phyloP scores from a whole-genome alignment of 2,888 invertebrate genomes.

The Calameuta pallipes region DNA sequence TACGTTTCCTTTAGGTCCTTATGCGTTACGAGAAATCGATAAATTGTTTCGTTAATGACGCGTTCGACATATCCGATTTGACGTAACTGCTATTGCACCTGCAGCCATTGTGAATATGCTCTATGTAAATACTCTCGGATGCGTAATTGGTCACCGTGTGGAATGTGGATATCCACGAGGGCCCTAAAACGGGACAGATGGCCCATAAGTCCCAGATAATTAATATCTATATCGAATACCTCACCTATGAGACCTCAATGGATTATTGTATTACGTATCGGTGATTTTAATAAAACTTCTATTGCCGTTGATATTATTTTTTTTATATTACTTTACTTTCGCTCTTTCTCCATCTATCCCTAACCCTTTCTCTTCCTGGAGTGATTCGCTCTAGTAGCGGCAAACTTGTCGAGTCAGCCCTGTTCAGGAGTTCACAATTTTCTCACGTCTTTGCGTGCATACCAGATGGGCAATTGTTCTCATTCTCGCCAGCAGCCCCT shows the following conservation, averaged over 20 bases:
- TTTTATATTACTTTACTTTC: background rate
- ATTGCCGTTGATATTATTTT: background rate
- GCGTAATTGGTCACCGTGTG: conserved; percentile 7
- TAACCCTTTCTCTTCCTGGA: background rate
- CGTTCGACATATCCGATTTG: conserved; percentile 23
- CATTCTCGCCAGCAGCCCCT: conserved; percentile 31
- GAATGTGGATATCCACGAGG: background rate
- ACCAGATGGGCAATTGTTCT: conserved; percentile 36
- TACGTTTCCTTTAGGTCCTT: conserved; percentile 1
- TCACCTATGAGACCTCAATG: background rate
- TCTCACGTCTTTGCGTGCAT: conserved; percentile 34
- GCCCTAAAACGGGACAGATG: background rate
- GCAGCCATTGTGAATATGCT: conserved; percentile 8
- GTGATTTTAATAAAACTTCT: background rate
- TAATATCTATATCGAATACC: background rate
- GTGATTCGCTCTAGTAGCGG: conserved; percentile 21
- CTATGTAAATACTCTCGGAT: conserved; percentile 12
- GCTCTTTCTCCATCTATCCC: background rate
- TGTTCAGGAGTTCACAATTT: conserved; percentile 31
- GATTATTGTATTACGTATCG: background rate
- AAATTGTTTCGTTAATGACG: conserved; percentile 34
- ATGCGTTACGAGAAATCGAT: conserved; percentile 18
- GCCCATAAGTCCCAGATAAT: background rate
- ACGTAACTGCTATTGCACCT: conserved; percentile 27
- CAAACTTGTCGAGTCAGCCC: conserved; percentile 27